Percentiles rank a stretch among this genome's conserved stretches.
phyloP scores from a whole-genome alignment of 2,888 invertebrate species.

The Drosophila neonasuta region DNA sequence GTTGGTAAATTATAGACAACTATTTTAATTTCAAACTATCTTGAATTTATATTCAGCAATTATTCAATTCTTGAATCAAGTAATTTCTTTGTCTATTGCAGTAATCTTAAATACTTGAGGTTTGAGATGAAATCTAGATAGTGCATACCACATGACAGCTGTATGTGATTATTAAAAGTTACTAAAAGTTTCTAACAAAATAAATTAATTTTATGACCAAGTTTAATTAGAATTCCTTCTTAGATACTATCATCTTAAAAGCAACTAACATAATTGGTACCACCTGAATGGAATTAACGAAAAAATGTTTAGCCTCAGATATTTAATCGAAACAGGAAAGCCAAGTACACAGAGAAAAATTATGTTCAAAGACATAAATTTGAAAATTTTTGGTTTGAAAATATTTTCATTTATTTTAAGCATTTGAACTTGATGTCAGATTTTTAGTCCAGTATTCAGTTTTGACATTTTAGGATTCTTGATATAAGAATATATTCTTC shows the following conservation, averaged over 20 bases:
- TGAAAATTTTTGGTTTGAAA: too few species aligned
- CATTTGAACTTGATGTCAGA: too few species aligned
- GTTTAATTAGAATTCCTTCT: constrained; percentile 9
- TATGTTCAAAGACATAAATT: too few species aligned
- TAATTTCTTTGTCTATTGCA: background rate
- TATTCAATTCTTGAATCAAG: background rate
- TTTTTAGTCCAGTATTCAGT: too few species aligned
- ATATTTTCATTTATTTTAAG: too few species aligned
- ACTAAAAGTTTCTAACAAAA: background rate
- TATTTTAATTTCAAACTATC: too few species aligned
- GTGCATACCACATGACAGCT: background rate
- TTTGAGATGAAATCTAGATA: background rate
- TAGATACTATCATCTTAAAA: constrained; percentile 10
- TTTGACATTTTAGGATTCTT: too few species aligned
- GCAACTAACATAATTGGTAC: constrained; percentile 13
- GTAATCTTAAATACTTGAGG: background rate
- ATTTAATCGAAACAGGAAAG: background rate
- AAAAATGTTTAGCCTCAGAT: background rate
- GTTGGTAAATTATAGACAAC: too few species aligned
- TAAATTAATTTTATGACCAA: background rate
- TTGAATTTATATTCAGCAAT: background rate
- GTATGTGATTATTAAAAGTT: background rate
- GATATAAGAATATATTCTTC: too few species aligned
- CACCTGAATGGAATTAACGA: constrained; percentile 8
- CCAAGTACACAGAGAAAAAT: background rate